These are phyloP conservation scores for Coptotermes formosanus DNA, from an alignment of 1,140 invertebrate genomes.

Conservation along the genomic window DNA sequence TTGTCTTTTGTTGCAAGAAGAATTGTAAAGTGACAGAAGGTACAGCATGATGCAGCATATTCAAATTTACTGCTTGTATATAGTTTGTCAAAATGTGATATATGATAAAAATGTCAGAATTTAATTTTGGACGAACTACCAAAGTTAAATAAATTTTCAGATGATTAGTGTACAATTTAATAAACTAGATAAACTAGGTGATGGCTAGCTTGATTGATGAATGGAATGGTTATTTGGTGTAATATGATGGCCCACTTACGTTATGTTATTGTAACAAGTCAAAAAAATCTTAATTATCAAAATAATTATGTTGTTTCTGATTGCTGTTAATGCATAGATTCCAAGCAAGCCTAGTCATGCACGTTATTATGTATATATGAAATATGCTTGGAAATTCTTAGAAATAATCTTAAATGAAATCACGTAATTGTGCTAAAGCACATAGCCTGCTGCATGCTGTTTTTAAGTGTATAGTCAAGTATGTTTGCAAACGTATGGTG, in stretches of 20 bases:
- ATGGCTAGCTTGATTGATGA: not conserved
- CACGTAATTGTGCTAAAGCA: not conserved
- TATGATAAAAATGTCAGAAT: not conserved
- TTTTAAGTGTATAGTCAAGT: not conserved
- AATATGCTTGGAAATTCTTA: not conserved
- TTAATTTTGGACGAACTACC: not conserved
- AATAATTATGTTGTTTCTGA: not conserved
- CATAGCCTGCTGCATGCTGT: not conserved
- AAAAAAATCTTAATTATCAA: not conserved
- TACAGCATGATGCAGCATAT: no score
- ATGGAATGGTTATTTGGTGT: not conserved
- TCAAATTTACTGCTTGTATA: not conserved
- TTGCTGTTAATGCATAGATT: not conserved
- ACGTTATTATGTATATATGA: not conserved
- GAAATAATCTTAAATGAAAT: not conserved
- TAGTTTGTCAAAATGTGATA: not conserved
- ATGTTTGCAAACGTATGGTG: no score
- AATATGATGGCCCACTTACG: not conserved
- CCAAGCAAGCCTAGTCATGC: not conserved
- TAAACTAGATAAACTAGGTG: not conserved
- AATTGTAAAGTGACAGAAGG: not conserved
- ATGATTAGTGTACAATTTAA: not conserved
- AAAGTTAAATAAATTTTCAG: not conserved
- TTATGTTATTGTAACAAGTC: not conserved
- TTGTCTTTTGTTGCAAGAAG: not conserved